These are phyloP conservation scores for Serranus cabrilla DNA, from an alignment of 2,797 vertebrate genomes.

Conservation along the genomic window DNA sequence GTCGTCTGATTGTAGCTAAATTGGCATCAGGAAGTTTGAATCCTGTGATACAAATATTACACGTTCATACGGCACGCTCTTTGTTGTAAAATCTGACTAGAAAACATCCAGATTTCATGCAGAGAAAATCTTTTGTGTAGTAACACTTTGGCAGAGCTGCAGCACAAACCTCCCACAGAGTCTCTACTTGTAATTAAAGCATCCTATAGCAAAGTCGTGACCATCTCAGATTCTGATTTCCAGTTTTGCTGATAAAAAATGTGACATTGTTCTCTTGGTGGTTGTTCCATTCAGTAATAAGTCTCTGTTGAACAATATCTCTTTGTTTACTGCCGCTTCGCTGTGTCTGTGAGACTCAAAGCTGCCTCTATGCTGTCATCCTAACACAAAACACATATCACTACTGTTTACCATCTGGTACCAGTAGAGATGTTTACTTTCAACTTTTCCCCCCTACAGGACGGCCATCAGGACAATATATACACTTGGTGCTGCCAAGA, in stretches of 20 bases:
- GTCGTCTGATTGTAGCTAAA: constrained; percentile 67
- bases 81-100: background rate
- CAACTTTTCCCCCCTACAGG: constrained; percentile 23
- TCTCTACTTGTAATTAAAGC: constrained; percentile 50
- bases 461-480: constrained; percentile 38
- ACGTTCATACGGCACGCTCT: constrained; percentile 2
- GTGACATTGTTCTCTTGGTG: constrained; percentile 46
- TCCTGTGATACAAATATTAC: constrained; percentile 29
- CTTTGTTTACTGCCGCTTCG: constrained; percentile 60
- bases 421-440: constrained; percentile 58
- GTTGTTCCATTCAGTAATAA: constrained; percentile 53
- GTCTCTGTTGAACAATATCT: constrained; percentile 57
- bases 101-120: constrained; percentile 28
- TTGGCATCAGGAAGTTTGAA: constrained; percentile 32
- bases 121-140: constrained; percentile 22
- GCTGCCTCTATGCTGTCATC: constrained; percentile 51
- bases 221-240: constrained; percentile 38
- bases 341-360: constrained; percentile 44
- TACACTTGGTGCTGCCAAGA: constrained; percentile 33
- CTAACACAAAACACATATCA: constrained; percentile 53
- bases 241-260: constrained; percentile 26
- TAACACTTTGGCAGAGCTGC: constrained; percentile 17
- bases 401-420: constrained; percentile 66
- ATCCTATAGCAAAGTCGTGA: constrained; percentile 37
- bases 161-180: constrained; percentile 45